These are phyloP conservation scores for Cheilinus undulatus DNA, from an alignment of 2,113 vertebrate genomes.

Conservation along the genomic window DNA sequence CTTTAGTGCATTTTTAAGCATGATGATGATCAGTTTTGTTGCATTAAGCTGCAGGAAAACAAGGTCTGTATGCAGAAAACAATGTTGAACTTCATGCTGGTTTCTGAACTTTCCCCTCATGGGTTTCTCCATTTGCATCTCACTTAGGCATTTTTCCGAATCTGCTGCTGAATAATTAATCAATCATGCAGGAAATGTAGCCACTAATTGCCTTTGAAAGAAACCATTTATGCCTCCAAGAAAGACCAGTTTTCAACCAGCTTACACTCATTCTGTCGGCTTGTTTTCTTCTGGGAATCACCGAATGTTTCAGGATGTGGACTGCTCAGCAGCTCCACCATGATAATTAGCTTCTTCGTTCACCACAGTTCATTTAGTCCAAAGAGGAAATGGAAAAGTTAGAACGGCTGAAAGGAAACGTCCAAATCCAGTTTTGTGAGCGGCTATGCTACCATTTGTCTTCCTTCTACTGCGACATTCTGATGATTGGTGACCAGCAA, in stretches of 20 bases:
- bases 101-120: constrained; percentile 4
- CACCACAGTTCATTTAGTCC: constrained; percentile 14
- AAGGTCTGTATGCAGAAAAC: not conserved
- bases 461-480: not conserved
- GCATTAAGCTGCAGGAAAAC: not conserved
- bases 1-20: no score
- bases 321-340: constrained; percentile 17
- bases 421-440: no score
- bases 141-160: not conserved
- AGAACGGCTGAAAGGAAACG: no score
- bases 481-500: no score
- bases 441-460: not conserved
- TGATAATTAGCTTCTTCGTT: constrained; percentile 35
- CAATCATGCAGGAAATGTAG: constrained; percentile 30
- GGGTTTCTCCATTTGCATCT: not conserved
- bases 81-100: not conserved
- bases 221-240: constrained; percentile 18
- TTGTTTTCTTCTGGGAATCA: constrained; percentile 51
- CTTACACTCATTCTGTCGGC: constrained; percentile 30
- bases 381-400: constrained; percentile 32
- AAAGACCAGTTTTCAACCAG: constrained; percentile 34
- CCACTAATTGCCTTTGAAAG: constrained; percentile 43
- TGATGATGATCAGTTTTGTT: not conserved
- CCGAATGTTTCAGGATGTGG: constrained; percentile 25
- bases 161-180: constrained; percentile 15